Conservation (phyloP, 2,113 vertebrate species). For the Mohoua ochrocephala region DNA sequence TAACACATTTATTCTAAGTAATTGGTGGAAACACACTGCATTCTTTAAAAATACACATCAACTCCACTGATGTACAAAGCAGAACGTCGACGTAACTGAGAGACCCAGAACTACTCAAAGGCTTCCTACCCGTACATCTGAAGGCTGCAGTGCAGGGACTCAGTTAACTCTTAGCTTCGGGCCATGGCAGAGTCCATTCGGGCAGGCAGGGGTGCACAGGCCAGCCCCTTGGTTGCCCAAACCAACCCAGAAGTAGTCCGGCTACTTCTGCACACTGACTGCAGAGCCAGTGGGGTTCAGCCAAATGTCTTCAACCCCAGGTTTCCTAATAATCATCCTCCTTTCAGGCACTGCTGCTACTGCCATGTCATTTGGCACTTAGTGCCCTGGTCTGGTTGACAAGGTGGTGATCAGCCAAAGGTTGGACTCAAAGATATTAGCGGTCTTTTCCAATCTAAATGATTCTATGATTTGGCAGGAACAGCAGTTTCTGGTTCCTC, state of each 20-base stretch:
- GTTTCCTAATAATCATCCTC: not conserved
- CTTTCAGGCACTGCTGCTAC: not conserved
- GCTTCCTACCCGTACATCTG: not conserved
- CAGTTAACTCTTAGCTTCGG: not conserved
- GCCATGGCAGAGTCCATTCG: not conserved
- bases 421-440: not conserved
- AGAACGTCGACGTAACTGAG: not conserved
- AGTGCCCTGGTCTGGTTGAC: not conserved
- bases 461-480: not conserved
- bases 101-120: not conserved
- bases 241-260: not conserved
- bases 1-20: not conserved
- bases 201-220: rapidly evolving
- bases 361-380: not conserved
- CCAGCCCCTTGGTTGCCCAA: not conserved
- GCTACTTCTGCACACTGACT: not conserved
- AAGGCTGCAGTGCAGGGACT: not conserved
- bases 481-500: not conserved
- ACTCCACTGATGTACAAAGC: not conserved
- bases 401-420: not conserved
- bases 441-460: not conserved
- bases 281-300: not conserved
- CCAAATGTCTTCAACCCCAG: not conserved
- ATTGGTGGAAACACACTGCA: not conserved
- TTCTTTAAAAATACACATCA: not conserved